A percentile compares a stretch with the other conserved stretches of the same genome.
These are phyloP conservation scores for Omphaloscelis lunosa DNA, from an alignment of 2,888 invertebrate genomes.

Conservation along the genomic window DNA sequence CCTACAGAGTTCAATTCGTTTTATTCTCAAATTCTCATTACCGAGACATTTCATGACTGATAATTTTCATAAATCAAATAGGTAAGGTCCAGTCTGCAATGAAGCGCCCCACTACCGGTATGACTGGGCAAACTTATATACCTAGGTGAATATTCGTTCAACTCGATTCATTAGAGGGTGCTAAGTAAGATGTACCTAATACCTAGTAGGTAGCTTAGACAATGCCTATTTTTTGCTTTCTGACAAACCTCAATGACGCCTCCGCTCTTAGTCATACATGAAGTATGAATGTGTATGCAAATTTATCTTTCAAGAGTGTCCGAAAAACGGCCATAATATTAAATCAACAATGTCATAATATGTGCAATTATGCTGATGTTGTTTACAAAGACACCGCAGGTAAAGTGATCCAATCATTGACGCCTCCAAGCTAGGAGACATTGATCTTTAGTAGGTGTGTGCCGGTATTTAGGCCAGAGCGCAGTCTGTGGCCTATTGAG, in stretches of 20 bases:
- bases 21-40: slow-evolving; percentile 2
- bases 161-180: background rate
- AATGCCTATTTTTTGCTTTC: slow-evolving; percentile 61
- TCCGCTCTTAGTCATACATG: slow-evolving; percentile 55
- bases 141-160: slow-evolving; percentile 1
- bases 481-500: slow-evolving; percentile 73
- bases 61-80: slow-evolving; percentile 10
- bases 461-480: slow-evolving; percentile 84
- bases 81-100: too few relatives aligned
- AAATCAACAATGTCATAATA: slow-evolving; percentile 28
- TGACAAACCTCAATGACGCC: slow-evolving; percentile 59
- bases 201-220: slow-evolving; percentile 22
- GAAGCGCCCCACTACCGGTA: too few relatives aligned
- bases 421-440: slow-evolving; percentile 59
- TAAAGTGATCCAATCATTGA: slow-evolving; percentile 57
- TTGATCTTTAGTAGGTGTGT: slow-evolving; percentile 69
- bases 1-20: slow-evolving; percentile 20
- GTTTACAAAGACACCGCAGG: slow-evolving; percentile 57
- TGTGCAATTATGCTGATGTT: slow-evolving; percentile 40
- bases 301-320: slow-evolving; percentile 50
- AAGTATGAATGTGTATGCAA: slow-evolving; percentile 33
- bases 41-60: background rate
- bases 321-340: slow-evolving; percentile 27
- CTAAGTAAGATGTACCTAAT: background rate
- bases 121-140: too few relatives aligned